These are phyloP conservation scores for Brachionus paranguensis DNA, from an alignment of 1,140 invertebrate species.

Conservation along the genomic window DNA sequence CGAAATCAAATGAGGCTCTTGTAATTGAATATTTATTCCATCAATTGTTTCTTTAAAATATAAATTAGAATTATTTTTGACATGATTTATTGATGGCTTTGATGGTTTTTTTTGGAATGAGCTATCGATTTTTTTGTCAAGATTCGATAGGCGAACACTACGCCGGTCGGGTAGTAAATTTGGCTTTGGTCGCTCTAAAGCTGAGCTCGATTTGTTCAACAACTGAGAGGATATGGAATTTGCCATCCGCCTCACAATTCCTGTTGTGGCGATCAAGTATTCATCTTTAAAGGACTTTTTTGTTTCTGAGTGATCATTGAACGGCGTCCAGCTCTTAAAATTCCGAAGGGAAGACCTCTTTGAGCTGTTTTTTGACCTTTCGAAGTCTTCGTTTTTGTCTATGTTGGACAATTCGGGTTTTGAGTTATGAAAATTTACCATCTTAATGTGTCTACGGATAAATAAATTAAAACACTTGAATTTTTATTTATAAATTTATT, in stretches of 20 bases:
- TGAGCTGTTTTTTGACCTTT: not conserved
- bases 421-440: conserved; percentile 4
- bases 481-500: not conserved
- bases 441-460: not conserved
- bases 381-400: not conserved
- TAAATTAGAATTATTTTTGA: not conserved
- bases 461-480: not conserved
- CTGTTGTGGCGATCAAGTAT: not conserved
- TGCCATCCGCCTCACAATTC: conserved; percentile 6
- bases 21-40: conserved; percentile 70
- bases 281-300: conserved; percentile 20
- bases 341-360: not conserved
- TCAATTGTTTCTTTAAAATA: conserved; percentile 59
- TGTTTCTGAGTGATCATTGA: not conserved
- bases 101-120: not conserved
- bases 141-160: not conserved
- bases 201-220: not conserved
- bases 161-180: not conserved
- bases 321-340: conserved; percentile 7
- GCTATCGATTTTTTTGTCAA: not conserved
- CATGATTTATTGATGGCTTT: not conserved
- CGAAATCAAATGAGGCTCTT: conserved; percentile 68
- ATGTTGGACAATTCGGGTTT: not conserved
- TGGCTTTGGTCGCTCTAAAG: not conserved
- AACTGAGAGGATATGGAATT: not conserved